Conservation (phyloP, 2,113 vertebrate genomes). For the Zapus hudsonius region DNA sequence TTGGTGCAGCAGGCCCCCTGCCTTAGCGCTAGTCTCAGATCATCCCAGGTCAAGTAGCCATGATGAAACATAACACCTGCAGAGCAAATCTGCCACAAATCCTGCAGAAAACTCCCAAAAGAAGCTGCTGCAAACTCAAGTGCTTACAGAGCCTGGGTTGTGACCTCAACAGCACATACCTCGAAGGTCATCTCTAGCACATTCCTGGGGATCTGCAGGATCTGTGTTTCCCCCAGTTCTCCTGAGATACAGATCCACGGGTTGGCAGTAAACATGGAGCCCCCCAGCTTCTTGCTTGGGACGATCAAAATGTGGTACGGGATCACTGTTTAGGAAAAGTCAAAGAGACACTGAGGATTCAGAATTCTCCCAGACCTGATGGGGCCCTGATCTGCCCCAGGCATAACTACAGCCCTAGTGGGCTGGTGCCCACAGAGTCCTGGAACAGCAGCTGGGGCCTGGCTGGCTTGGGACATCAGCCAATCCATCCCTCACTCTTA, state of each 20-base stretch:
- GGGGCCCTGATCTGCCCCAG: not conserved
- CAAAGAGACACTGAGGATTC: constrained; percentile 49
- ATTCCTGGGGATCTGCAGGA: constrained; percentile 96
- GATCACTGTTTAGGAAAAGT: constrained; percentile 90
- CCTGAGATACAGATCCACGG: constrained; percentile 99
- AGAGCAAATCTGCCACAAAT: constrained; percentile 17
- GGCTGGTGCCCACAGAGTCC: not conserved
- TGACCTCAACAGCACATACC: constrained; percentile 85
- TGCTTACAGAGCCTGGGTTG: not conserved
- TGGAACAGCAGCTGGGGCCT: not conserved
- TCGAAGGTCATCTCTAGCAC: constrained; percentile 97
- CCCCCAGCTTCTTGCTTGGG: constrained; percentile 97
- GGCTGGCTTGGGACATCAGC: not conserved
- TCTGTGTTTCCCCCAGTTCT: constrained; percentile 96
- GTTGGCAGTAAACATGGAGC: constrained; percentile 99
- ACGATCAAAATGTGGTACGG: constrained; percentile 97
- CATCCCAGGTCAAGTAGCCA: constrained; percentile 32
- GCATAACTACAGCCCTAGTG: not conserved
- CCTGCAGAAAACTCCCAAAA: not conserved
- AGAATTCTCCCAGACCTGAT: not conserved
- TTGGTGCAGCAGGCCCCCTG: not conserved
- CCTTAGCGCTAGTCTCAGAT: not conserved
- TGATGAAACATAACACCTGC: not conserved
- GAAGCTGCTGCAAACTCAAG: constrained; percentile 12
- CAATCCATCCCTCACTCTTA: not conserved